Conservation (phyloP, 2,888 invertebrate genomes). For the Drosophila birchii region DNA sequence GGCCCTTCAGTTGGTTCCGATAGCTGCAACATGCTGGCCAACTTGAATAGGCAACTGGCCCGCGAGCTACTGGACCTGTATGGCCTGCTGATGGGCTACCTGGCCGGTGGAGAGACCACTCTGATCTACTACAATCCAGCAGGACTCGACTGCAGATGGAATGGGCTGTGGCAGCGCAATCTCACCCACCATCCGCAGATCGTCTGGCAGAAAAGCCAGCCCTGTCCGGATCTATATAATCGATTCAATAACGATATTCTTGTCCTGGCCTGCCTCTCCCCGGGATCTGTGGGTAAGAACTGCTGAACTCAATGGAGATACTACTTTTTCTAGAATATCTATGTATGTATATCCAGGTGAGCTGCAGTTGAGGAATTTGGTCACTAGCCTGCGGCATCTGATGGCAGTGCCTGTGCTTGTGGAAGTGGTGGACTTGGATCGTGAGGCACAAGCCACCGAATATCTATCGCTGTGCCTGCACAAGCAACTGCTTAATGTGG, state of each 20-base stretch:
- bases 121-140: slow-evolving; percentile 55
- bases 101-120: slow-evolving; percentile 19
- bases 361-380: slow-evolving; percentile 19
- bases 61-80: slow-evolving; percentile 37
- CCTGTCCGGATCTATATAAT: slow-evolving; percentile 4
- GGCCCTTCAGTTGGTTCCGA: slow-evolving; percentile 10
- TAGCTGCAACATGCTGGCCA: slow-evolving; percentile 39
- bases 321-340: too few relatives aligned
- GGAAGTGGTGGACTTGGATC: slow-evolving; percentile 27
- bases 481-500: slow-evolving; percentile 47
- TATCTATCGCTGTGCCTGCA: slow-evolving; percentile 8
- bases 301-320: background rate
- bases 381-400: slow-evolving; percentile 22
- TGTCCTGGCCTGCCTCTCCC: slow-evolving; percentile 52
- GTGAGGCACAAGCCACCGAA: background rate
- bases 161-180: slow-evolving; percentile 25
- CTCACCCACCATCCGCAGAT: slow-evolving; percentile 58
- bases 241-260: slow-evolving; percentile 31
- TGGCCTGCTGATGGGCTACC: slow-evolving; percentile 35
- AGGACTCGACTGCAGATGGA: slow-evolving; percentile 47
- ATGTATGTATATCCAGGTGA: accelerated
- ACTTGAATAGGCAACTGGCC: slow-evolving; percentile 3
- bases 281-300: background rate
- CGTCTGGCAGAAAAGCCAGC: slow-evolving; percentile 38
- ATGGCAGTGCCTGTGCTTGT: slow-evolving; percentile 41